Base-by-base conservation (phyloP, 2,113 vertebrate genomes). In the Gallinago media region DNA sequence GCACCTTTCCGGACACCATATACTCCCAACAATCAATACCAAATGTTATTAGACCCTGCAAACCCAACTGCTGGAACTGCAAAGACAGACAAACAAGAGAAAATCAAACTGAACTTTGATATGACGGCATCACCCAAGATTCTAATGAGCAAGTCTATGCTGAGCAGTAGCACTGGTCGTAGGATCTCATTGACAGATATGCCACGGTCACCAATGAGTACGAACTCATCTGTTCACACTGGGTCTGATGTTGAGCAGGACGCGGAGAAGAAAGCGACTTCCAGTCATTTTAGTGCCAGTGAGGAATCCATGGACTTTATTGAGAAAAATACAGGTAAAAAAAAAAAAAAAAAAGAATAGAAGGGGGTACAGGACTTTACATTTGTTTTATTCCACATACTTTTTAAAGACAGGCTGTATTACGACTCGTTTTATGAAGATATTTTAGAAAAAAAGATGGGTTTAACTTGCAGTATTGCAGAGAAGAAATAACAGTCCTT, bases 221-320 rank as follows among this genome's bases (percentile, higher is more conserved):
- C 99, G 32, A 99, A 99, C 98, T 99, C 99, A 7, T 99, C 99
- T 0, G 99, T 99, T 92, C 99, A 99, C 97, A 99, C 99, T 3
- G 99, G 99, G 44, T 99, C 99, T 2, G 99, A 99, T 42, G 98
- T 99, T 73, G 99, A 99, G 96, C 99, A 99, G 96, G 99, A 99
- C 4, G 94, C 98, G 0, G 99, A 99, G 81, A 99, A 99, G 97
- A 99, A 99, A 97, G 98, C 98, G 82, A 97, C 97, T 10, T 98
- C 98, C 27, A 99, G 99, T 96, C 99, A 99, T 97, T 99, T 99
- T 97, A 99, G 99, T 66, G 99, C 99, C 17, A 99, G 99, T 65
- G 99, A 99, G 97, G 99, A 99, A 95, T 99, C 99, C 36, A 99
- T 99, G 99, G 99, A 99, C 96, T 99, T 98, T 80, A 98, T 99